These are phyloP conservation scores for Ptychoptera contaminata DNA, from an alignment of 2,888 invertebrate genomes.

Conservation along the genomic window DNA sequence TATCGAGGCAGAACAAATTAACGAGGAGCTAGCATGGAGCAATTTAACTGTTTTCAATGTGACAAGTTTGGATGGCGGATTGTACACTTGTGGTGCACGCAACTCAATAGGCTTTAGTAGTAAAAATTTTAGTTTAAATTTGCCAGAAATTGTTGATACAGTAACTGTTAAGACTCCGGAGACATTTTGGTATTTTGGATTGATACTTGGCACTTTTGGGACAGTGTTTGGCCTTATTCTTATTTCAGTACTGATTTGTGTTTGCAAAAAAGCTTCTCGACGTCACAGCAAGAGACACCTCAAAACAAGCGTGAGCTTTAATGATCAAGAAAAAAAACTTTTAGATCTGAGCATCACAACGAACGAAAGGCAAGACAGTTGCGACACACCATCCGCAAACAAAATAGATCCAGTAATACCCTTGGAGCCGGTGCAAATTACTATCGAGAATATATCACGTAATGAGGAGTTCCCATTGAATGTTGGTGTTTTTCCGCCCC, in stretches of 20 bases:
- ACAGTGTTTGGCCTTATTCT: constrained; percentile 43
- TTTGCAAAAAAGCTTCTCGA: constrained; percentile 34
- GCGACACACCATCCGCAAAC: constrained; percentile 39
- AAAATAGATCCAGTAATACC: constrained; percentile 36
- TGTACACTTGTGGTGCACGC: constrained; percentile 52
- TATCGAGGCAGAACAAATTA: constrained; percentile 22
- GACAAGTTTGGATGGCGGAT: constrained; percentile 65
- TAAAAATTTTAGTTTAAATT: constrained; percentile 40
- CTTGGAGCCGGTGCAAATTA: constrained; percentile 44
- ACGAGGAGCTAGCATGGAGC: constrained; percentile 43
- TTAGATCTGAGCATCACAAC: constrained; percentile 65
- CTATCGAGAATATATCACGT: constrained; percentile 34
- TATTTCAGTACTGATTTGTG: constrained; percentile 42
- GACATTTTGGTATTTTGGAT: constrained; percentile 57
- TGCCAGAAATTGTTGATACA: constrained; percentile 45
- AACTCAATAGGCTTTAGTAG: constrained; percentile 32
- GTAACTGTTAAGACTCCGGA: constrained; percentile 46
- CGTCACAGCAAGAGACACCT: constrained; percentile 47
- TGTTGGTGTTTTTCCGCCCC: constrained; percentile 36
- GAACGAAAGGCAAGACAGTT: constrained; percentile 43
- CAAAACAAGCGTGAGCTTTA: constrained; percentile 67
- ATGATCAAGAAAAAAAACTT: constrained; percentile 76
- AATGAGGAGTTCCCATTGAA: constrained; percentile 33
- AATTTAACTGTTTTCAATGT: constrained; percentile 72
- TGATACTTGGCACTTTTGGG: constrained; percentile 54